Evolutionary conservation across 1,140 invertebrate genomes (phyloP), one percentile per base, ranked within the genome.

Genomic region (Monochamus saltuarius): DNA sequence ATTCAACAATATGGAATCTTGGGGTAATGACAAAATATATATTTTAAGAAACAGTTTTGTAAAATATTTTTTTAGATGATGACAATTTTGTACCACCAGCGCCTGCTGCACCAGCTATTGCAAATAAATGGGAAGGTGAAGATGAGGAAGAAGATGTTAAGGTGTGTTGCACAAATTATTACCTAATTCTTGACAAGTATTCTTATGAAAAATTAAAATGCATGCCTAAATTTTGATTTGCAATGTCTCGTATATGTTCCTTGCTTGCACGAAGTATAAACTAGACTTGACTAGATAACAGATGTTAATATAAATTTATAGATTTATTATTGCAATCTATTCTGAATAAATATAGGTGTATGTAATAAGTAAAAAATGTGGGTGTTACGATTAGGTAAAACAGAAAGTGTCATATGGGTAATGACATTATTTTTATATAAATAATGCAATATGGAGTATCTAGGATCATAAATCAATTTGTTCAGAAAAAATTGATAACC

Each of bases 71-170:
- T 71, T 56, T 56, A 77, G 75, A 77, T 63, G 72, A 74, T 53
- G 74, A 77, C 16, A 69, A 75, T 66, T 77, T 77, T 62, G 71
- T 73, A 38, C 70, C 73, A 16, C 63, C 57, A 50, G 54, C 56
- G n/a, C 56, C 67, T 14, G 49, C 61, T 51, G 46, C 53, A 43
- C 45, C 43, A 19, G 35, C 61, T 4, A 36, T 34, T 19, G 8
- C 66, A n/a, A 89, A 91, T 77, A 91, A 89, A 83, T 94, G 91
- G 91, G 89, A 90, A 76, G 91, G 90, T 53, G 91, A 94, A 75
- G 92, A 94, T 75, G 90, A 91, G 68, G 89, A 90, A 59, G 89
- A 91, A 56, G 87, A 89, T 61, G 87, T 93, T 61, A 92, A 93
- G 85, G 91, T 93, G 67, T 63, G 42, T n/a, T 37, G 22, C 22